Evolutionary conservation across 2,113 vertebrate genomes (phyloP).

Genomic region (Pavo muticus): DNA sequence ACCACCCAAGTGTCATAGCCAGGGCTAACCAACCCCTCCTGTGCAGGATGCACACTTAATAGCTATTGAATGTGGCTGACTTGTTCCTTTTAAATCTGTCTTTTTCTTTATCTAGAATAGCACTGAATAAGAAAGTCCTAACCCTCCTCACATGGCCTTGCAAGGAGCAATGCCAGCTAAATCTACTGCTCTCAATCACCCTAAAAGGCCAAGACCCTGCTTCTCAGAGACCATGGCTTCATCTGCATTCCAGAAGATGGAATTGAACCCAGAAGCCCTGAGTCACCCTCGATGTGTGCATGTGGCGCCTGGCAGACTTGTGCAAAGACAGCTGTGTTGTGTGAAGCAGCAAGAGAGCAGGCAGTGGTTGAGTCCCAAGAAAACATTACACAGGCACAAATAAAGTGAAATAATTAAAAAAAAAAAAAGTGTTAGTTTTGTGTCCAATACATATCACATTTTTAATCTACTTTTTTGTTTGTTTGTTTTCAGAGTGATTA

Average conservation of each 20-base stretch:
- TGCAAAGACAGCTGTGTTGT: background rate
- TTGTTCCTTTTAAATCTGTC: background rate
- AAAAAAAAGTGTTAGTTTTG: background rate
- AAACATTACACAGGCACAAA: accelerated
- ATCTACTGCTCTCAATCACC: background rate
- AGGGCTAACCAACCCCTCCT: background rate
- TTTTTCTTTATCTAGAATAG: background rate
- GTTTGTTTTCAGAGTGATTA: background rate
- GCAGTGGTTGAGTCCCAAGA: background rate
- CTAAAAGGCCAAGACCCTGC: background rate
- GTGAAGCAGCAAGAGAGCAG: background rate
- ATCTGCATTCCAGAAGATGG: background rate
- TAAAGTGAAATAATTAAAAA: background rate
- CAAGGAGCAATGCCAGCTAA: background rate
- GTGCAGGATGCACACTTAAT: background rate
- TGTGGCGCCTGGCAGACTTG: background rate
- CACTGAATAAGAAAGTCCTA: background rate
- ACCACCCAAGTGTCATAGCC: background rate
- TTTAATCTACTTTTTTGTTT: background rate
- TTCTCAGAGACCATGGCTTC: background rate
- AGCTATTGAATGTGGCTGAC: background rate
- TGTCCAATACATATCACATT: background rate
- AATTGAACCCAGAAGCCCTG: accelerated
- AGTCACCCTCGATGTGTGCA: background rate
- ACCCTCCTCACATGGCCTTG: background rate